phyloP scores from a whole-genome alignment of 2,888 invertebrate species.

The Rhagophthalmus giganteus region DNA sequence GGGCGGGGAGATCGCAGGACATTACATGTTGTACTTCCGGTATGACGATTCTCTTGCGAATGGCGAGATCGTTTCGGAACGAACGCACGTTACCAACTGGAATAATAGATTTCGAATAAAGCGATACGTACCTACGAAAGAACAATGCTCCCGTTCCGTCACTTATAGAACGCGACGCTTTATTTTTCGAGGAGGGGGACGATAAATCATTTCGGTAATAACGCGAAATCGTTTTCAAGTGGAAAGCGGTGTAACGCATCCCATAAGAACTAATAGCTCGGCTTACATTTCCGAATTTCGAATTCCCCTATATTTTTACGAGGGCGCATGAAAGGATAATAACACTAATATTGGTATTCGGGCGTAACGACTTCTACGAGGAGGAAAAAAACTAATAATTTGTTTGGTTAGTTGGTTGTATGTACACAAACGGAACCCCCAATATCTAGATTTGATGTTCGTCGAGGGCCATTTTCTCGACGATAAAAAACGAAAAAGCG shows the following conservation, averaged over 20 bases:
- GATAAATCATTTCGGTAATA: slow-evolving; percentile 3
- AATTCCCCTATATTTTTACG: slow-evolving; percentile 27
- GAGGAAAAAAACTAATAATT: slow-evolving; percentile 31
- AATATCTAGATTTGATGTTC: slow-evolving; percentile 18
- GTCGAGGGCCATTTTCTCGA: slow-evolving; percentile 11
- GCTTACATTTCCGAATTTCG: slow-evolving; percentile 31
- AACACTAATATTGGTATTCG: slow-evolving; percentile 30
- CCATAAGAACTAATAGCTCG: slow-evolving; percentile 31
- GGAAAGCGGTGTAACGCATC: slow-evolving; percentile 25
- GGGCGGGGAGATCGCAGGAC: slow-evolving; percentile 30
- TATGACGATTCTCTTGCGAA: slow-evolving; percentile 23
- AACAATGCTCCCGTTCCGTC: too few relatives aligned
- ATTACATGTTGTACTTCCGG: slow-evolving; percentile 33
- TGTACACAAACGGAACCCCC: slow-evolving; percentile 21
- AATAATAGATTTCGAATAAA: neutral
- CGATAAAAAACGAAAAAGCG: slow-evolving; percentile 13
- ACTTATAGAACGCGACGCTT: too few relatives aligned
- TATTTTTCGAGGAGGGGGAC: too few relatives aligned
- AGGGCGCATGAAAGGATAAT: slow-evolving; percentile 31
- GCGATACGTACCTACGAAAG: neutral
- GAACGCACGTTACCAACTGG: slow-evolving; percentile 15
- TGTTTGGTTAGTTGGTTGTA: slow-evolving; percentile 16
- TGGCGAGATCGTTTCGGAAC: slow-evolving; percentile 7
- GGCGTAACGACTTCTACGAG: slow-evolving; percentile 23
- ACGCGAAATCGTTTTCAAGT: slow-evolving; percentile 20